These are phyloP conservation scores for Pachyrhynchus sulphureomaculatus DNA, from an alignment of 1,140 invertebrate genomes.

Conservation along the genomic window DNA sequence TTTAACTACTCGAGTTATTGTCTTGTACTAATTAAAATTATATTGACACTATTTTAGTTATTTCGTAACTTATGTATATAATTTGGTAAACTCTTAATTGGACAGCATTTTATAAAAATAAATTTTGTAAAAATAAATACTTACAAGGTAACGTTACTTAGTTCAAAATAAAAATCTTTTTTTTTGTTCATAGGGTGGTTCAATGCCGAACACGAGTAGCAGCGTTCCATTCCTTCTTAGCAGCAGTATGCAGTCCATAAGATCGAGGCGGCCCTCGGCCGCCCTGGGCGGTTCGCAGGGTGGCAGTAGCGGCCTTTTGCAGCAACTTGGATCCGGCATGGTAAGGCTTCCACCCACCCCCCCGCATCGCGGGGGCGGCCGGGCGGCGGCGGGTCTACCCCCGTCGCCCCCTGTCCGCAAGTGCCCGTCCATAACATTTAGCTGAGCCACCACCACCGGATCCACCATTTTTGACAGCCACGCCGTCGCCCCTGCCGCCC, in stretches of 20 bases:
- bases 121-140: too few relatives aligned
- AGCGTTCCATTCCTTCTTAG: slow-evolving; percentile 81
- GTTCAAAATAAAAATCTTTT: too few relatives aligned
- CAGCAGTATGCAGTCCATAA: slow-evolving; percentile 79
- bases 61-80: too few relatives aligned
- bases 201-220: slow-evolving; percentile 84
- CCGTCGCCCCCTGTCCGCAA: slow-evolving; percentile 76
- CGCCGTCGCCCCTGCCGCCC: slow-evolving; percentile 19
- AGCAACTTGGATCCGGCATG: slow-evolving; percentile 83
- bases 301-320: slow-evolving; percentile 67
- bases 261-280: slow-evolving; percentile 73
- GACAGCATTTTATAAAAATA: too few relatives aligned
- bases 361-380: slow-evolving; percentile 61
- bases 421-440: slow-evolving; percentile 65
- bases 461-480: not conserved
- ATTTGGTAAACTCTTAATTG: too few relatives aligned
- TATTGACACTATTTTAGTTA: too few relatives aligned
- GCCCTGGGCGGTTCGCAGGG: slow-evolving; percentile 67
- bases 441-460: slow-evolving; percentile 45
- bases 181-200: slow-evolving; percentile 66
- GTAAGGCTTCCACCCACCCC: slow-evolving; percentile 75
- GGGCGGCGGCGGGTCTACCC: slow-evolving; percentile 65
- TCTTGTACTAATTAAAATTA: too few relatives aligned
- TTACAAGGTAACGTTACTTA: too few relatives aligned
- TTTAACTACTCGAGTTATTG: too few relatives aligned